A percentile compares a stretch with the other conserved stretches of the same genome.
These are phyloP conservation scores for Naja naja DNA, from an alignment of 2,113 vertebrate genomes.

Conservation along the genomic window DNA sequence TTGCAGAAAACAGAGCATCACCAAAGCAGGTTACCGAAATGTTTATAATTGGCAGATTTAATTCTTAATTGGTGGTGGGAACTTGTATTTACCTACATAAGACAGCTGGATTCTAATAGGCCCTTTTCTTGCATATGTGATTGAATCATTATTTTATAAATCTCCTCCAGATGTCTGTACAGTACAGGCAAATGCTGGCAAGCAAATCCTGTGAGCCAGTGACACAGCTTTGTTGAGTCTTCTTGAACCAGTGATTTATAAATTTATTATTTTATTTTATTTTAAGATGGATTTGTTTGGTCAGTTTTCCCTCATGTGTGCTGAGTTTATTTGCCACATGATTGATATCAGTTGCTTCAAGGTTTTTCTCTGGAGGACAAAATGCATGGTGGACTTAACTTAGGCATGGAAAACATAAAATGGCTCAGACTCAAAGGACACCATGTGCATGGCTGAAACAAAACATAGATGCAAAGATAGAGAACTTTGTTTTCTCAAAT, in stretches of 20 bases:
- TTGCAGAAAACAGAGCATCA: neutral
- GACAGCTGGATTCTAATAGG: neutral
- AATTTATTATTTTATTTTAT: neutral
- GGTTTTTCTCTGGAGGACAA: neutral
- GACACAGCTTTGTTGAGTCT: neutral
- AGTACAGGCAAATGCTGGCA: neutral
- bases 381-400: too few species aligned
- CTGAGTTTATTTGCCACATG: neutral
- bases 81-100: neutral
- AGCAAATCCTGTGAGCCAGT: neutral
- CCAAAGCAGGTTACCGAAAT: neutral
- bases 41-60: neutral
- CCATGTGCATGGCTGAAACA: neutral
- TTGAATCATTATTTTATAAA: neutral
- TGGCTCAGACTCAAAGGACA: neutral
- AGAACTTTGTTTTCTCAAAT: neutral
- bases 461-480: neutral
- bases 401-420: neutral
- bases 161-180: too few species aligned
- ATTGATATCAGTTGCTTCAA: neutral
- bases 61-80: neutral
- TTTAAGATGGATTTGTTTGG: neutral
- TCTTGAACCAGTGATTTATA: neutral
- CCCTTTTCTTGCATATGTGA: neutral
- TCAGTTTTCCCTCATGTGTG: neutral